phyloP scores from a whole-genome alignment of 2,888 invertebrate genomes.

The Erebia palarica region DNA sequence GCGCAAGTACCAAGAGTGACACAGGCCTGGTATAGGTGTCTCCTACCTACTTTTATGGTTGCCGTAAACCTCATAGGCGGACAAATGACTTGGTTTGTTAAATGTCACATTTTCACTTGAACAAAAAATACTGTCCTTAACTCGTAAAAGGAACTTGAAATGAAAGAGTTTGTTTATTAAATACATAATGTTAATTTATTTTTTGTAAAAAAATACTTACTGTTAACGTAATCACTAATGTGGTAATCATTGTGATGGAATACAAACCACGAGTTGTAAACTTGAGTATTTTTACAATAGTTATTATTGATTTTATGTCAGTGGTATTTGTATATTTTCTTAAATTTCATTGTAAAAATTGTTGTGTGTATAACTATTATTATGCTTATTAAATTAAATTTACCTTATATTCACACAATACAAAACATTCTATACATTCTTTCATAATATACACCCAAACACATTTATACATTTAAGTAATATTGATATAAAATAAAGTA shows the following conservation, averaged over 20 bases:
- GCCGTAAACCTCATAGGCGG: too few relatives aligned
- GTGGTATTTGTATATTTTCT: constrained; percentile 18
- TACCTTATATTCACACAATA: constrained; percentile 44
- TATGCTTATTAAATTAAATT: constrained; percentile 56
- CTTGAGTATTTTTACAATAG: constrained; percentile 38
- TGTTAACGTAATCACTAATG: constrained; percentile 70
- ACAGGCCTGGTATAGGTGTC: too few relatives aligned
- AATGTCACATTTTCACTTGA: too few relatives aligned
- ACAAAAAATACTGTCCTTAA: background rate
- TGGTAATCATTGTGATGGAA: constrained; percentile 79
- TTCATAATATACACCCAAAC: constrained; percentile 48
- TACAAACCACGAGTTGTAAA: constrained; percentile 56
- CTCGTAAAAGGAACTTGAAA: constrained; percentile 29
- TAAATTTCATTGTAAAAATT: constrained; percentile 30
- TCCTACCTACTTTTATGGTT: too few relatives aligned
- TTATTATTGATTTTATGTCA: constrained; percentile 22
- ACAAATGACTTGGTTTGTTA: too few relatives aligned
- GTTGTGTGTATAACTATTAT: constrained; percentile 51
- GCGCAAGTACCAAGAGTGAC: too few relatives aligned
- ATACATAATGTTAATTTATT: constrained; percentile 68
- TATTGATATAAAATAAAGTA: constrained; percentile 62
- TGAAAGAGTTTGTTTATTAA: constrained; percentile 47
- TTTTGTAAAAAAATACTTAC: constrained; percentile 69
- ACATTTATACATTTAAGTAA: constrained; percentile 40
- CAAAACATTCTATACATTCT: constrained; percentile 57